Conservation (phyloP, 2,113 vertebrate species). For the Clarias gariepinus region DNA sequence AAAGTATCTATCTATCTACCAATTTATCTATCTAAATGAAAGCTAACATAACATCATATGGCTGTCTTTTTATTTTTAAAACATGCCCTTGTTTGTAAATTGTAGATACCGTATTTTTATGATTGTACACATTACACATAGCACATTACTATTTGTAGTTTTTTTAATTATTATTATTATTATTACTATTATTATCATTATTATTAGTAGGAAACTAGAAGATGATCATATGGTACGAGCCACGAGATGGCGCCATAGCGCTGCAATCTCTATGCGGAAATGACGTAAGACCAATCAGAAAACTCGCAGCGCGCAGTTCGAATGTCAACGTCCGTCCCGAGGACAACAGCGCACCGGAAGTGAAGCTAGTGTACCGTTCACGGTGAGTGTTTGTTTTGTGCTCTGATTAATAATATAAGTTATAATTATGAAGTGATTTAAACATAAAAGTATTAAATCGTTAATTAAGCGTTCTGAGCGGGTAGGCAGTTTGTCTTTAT, state of each 20-base stretch:
- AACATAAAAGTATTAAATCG: neutral
- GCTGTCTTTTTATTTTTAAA: no score
- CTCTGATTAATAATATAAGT: neutral
- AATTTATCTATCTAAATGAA: no score
- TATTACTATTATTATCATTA: no score
- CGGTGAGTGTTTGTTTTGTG: neutral
- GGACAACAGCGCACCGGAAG: neutral
- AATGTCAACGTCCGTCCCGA: neutral
- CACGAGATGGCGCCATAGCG: neutral
- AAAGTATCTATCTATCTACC: no score
- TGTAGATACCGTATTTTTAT: no score
- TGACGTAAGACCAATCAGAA: slow-evolving; percentile 23
- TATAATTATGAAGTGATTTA: neutral
- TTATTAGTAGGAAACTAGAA: no score
- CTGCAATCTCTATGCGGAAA: neutral
- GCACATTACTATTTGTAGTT: no score
- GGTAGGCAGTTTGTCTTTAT: no score
- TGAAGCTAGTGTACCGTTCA: neutral
- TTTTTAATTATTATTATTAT: no score
- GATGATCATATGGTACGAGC: neutral
- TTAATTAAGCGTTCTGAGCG: neutral
- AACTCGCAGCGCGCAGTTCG: slow-evolving; percentile 3
- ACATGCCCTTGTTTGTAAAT: no score
- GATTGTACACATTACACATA: no score
- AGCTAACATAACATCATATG: no score